Conservation (phyloP, 2,113 vertebrate genomes). For the Tachysurus vachellii region DNA sequence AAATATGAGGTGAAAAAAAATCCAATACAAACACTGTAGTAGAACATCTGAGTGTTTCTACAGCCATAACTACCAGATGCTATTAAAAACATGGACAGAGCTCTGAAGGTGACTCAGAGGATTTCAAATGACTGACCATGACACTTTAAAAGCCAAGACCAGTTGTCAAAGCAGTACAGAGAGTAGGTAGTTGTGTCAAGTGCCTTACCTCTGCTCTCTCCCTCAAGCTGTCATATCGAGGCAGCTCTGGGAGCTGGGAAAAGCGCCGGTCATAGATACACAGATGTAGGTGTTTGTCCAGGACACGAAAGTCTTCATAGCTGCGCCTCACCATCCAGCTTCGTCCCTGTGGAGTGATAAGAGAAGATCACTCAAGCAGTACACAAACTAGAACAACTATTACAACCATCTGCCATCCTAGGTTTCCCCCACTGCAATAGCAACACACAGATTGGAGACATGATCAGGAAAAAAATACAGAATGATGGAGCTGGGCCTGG, state of each 20-base stretch:
- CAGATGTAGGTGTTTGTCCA: slow-evolving; percentile 96
- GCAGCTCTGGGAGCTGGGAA: slow-evolving; percentile 94
- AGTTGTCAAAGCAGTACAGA: background rate
- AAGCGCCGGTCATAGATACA: slow-evolving; percentile 98
- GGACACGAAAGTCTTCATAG: slow-evolving; percentile 97
- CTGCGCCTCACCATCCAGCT: slow-evolving; percentile 98
- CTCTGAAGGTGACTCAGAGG: background rate
- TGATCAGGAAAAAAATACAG: background rate
- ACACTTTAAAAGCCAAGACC: background rate
- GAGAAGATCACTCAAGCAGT: slow-evolving; percentile 7
- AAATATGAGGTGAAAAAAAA: background rate
- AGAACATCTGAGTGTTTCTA: background rate
- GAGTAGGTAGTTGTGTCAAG: background rate
- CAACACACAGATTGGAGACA: background rate
- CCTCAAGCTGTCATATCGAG: slow-evolving; percentile 86
- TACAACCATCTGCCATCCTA: background rate
- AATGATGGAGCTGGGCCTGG: background rate
- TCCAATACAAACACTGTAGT: background rate
- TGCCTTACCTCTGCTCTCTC: slow-evolving; percentile 86
- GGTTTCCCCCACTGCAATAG: background rate
- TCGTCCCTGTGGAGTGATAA: slow-evolving; percentile 73
- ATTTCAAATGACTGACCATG: background rate
- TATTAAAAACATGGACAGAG: slow-evolving; percentile 21
- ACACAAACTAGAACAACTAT: slow-evolving; percentile 17
- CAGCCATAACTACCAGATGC: slow-evolving; percentile 23